Evolutionary conservation across 2,888 invertebrate species (phyloP).

Genomic region (Herminia tarsipennalis): DNA sequence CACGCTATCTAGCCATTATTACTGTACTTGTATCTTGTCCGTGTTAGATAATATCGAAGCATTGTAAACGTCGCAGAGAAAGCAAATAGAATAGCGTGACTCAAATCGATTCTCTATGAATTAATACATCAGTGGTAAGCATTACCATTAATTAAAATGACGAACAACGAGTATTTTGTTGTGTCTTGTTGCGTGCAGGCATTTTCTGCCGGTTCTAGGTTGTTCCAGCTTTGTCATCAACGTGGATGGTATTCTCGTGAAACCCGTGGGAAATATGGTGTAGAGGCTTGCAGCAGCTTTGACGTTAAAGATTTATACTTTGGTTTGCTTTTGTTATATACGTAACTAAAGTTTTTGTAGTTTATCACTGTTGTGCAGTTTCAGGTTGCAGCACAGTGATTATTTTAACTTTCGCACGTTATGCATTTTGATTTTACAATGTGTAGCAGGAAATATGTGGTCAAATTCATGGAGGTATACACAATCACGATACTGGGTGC

Average conservation of each 20-base stretch:
- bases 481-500: too few relatives aligned
- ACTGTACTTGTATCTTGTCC: not conserved
- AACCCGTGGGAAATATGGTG: not conserved
- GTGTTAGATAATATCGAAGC: constrained; percentile 1
- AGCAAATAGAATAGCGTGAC: constrained; percentile 55
- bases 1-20: not conserved
- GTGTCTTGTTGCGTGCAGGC: constrained; percentile 28
- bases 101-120: constrained; percentile 40
- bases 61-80: constrained; percentile 32
- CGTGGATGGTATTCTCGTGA: too few relatives aligned
- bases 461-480: too few relatives aligned
- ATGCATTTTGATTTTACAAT: too few relatives aligned
- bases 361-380: too few relatives aligned
- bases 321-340: too few relatives aligned
- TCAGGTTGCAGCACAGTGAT: too few relatives aligned
- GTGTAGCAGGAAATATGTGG: too few relatives aligned
- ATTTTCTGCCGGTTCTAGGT: constrained; percentile 26
- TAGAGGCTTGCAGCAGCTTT: too few relatives aligned
- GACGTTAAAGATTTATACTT: too few relatives aligned
- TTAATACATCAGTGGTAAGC: constrained; percentile 45
- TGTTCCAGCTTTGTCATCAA: constrained; percentile 2
- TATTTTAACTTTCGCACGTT: too few relatives aligned
- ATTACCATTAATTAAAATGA: constrained; percentile 56
- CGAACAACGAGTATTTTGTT: constrained; percentile 31
- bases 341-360: too few relatives aligned